A percentile compares a stretch with the other conserved stretches of the same genome.
Conservation (phyloP, 53 echinoderm and acorn worm genomes). For the Apostichopus leukothele region DNA sequence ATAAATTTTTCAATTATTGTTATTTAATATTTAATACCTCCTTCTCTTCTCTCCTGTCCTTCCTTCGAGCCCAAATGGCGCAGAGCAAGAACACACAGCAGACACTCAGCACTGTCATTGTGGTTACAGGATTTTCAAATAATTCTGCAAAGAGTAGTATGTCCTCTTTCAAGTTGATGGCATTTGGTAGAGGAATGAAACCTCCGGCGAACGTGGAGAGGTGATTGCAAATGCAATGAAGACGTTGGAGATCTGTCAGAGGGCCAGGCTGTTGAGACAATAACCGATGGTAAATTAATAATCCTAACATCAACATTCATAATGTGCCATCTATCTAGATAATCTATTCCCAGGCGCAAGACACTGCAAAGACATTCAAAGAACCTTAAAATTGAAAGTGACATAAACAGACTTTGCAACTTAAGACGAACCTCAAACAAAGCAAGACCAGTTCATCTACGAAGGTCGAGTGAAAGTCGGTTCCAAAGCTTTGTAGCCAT, state of each 20-base stretch:
- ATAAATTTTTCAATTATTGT: no score
- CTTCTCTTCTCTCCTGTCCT: slow-evolving; percentile 59
- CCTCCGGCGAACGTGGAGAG: slow-evolving; percentile 77
- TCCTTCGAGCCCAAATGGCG: slow-evolving; percentile 74
- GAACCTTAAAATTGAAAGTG: no score
- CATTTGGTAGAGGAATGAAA: slow-evolving; percentile 80
- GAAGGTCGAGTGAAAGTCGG: no score
- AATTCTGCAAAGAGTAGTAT: slow-evolving; percentile 62
- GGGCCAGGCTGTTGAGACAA: slow-evolving; percentile 67
- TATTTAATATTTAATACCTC: slow-evolving; percentile 48
- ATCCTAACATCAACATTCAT: no score
- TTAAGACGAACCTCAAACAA: no score
- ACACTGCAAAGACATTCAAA: no score
- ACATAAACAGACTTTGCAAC: no score
- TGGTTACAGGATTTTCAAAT: slow-evolving; percentile 74
- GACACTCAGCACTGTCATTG: slow-evolving; percentile 53
- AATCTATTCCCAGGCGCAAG: no score
- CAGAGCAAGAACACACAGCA: slow-evolving; percentile 58
- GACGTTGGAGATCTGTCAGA: slow-evolving; percentile 56
- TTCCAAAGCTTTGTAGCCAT: no score
- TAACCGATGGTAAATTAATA: not conserved
- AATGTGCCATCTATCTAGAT: no score
- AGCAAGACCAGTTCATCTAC: no score
- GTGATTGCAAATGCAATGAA: slow-evolving; percentile 88
- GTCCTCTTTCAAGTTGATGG: slow-evolving; percentile 68